Evolutionary conservation across 2,797 vertebrate genomes (phyloP).

Genomic region (Poliocrania exsul): DNA sequence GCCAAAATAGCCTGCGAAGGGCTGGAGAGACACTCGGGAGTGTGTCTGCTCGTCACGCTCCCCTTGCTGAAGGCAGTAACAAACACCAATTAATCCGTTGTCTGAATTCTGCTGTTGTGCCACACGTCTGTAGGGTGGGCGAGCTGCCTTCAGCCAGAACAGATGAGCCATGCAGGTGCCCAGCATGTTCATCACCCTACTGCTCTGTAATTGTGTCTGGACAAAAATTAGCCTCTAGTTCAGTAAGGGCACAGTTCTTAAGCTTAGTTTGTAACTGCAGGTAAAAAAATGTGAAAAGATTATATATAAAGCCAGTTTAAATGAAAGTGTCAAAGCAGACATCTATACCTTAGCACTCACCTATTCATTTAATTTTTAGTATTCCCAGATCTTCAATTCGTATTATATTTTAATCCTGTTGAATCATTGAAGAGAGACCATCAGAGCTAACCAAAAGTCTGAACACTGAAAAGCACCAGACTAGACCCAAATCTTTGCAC

Average conservation of each 20-base stretch:
- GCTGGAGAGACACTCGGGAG: neutral
- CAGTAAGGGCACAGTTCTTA: neutral
- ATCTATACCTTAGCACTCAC: neutral
- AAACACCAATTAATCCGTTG: slow-evolving; percentile 40
- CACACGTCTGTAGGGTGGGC: neutral
- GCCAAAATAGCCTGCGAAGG: neutral
- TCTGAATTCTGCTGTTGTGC: slow-evolving; percentile 20
- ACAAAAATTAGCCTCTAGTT: neutral
- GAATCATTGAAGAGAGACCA: neutral
- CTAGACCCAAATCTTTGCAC: neutral
- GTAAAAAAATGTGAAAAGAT: slow-evolving; percentile 3
- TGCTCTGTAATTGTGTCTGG: slow-evolving; percentile 7
- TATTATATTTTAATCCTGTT: neutral
- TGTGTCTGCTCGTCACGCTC: slow-evolving; percentile 6
- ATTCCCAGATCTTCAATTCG: neutral
- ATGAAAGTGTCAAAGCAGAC: neutral
- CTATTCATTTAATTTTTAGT: neutral
- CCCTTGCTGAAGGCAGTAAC: neutral
- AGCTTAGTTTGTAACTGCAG: slow-evolving; percentile 16
- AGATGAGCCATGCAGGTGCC: neutral
- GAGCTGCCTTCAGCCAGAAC: slow-evolving; percentile 24
- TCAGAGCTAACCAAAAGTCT: neutral
- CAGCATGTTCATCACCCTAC: neutral
- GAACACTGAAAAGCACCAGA: neutral
- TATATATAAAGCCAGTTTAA: neutral